Evolutionary conservation across 2,113 vertebrate species (phyloP).

Genomic region (Clinocottus analis): DNA sequence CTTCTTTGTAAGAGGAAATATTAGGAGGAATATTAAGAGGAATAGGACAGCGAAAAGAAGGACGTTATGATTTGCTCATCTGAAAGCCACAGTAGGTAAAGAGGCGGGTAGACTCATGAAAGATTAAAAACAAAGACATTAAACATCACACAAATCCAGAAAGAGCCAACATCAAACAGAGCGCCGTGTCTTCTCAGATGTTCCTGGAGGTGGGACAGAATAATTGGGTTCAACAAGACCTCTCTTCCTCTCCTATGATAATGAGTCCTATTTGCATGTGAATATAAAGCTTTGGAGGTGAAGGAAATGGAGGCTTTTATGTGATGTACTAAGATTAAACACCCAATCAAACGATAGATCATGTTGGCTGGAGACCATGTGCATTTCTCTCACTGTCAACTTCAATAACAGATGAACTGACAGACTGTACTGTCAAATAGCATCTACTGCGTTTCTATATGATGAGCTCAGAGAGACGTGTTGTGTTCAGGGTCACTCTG

Average conservation of each 20-base stretch:
- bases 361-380: slow-evolving; percentile 19
- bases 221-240: slow-evolving; percentile 33
- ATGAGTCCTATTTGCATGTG: slow-evolving; percentile 68
- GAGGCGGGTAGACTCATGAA: background rate
- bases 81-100: background rate
- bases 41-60: background rate
- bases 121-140: slow-evolving; percentile 5
- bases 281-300: slow-evolving; percentile 63
- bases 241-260: slow-evolving; percentile 27
- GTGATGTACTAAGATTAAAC: slow-evolving; percentile 53
- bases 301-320: slow-evolving; percentile 44
- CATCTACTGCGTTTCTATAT: background rate
- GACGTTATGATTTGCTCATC: slow-evolving; percentile 5
- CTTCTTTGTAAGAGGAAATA: too few relatives aligned
- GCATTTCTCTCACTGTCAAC: background rate
- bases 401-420: slow-evolving; percentile 7
- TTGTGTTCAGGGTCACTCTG: background rate
- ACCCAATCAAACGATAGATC: slow-evolving; percentile 45
- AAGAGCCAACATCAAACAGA: slow-evolving; percentile 45
- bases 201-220: slow-evolving; percentile 2
- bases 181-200: slow-evolving; percentile 36
- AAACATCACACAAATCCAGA: slow-evolving; percentile 22
- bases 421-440: background rate
- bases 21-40: too few relatives aligned
- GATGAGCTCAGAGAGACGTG: background rate